phyloP scores from a whole-genome alignment of 30 jellyfish, hydroid and myxozoan genomes.

The Aurelia aurita region DNA sequence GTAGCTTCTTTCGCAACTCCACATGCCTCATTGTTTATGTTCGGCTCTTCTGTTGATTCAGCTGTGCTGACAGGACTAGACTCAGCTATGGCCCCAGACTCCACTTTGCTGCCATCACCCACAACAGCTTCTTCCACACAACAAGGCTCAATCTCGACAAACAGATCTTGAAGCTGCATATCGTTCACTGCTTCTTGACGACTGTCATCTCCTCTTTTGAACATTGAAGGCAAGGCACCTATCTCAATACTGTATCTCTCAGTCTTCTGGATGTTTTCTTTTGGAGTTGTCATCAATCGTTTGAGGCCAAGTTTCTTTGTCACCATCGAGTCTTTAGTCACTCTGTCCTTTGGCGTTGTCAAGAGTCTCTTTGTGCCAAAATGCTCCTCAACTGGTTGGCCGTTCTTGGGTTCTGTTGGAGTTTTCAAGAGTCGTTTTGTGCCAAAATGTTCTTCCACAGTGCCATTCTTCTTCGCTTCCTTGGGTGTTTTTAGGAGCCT shows the following conservation, averaged over 20 bases:
- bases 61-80: no score
- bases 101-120: no score
- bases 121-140: no score
- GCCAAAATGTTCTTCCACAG: conserved; percentile 29
- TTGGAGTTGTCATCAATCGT: conserved; percentile 9
- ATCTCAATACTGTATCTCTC: background rate
- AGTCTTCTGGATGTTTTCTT: background rate
- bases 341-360: conserved; percentile 23
- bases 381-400: background rate
- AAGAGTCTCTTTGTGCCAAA: conserved; percentile 2
- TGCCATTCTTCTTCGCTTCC: background rate
- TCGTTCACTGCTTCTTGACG: background rate
- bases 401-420: background rate
- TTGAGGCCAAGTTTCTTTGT: background rate
- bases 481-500: conserved; percentile 21
- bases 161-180: background rate
- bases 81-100: no score
- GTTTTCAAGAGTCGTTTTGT: background rate
- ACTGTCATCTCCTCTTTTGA: background rate
- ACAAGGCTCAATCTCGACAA: background rate
- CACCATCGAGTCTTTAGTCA: background rate
- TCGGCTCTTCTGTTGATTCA: no score
- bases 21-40: no score
- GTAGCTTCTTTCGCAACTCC: no score
- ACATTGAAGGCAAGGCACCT: background rate